These are phyloP conservation scores for Furcifer pardalis DNA, from an alignment of 2,797 vertebrate species.

Conservation along the genomic window DNA sequence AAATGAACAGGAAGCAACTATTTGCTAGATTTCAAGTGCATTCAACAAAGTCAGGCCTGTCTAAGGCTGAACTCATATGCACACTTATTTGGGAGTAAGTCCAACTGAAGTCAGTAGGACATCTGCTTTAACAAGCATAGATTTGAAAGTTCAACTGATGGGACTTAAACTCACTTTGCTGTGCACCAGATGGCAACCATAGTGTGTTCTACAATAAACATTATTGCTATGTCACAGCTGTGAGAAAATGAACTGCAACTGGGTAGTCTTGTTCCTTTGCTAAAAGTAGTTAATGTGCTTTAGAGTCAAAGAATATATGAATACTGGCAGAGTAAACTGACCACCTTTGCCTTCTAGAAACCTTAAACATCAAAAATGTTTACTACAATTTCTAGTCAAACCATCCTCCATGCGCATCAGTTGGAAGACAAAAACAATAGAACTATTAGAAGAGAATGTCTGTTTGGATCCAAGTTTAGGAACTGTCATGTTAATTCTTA, in stretches of 20 bases:
- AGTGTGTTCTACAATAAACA: background rate
- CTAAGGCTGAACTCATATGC: background rate
- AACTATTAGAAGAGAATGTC: background rate
- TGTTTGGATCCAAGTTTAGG: background rate
- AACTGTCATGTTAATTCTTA: background rate
- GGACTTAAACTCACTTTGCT: conserved; percentile 2
- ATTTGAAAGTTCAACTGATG: background rate
- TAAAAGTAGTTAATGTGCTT: conserved; percentile 5
- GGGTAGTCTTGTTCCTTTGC: conserved; percentile 14
- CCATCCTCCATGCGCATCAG: background rate
- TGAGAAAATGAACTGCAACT: background rate
- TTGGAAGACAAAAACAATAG: background rate
- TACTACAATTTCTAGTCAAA: background rate
- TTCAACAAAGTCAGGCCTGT: background rate
- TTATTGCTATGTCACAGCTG: conserved; percentile 19
- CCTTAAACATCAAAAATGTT: conserved; percentile 4
- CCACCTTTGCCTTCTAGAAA: background rate
- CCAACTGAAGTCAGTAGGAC: background rate
- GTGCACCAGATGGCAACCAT: background rate
- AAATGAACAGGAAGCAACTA: conserved; percentile 5
- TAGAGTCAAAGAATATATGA: conserved; percentile 21
- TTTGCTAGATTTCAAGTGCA: conserved; percentile 14
- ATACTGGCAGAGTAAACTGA: conserved; percentile 23
- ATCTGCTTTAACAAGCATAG: background rate
- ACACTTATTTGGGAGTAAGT: background rate